Conservation (phyloP, 2,113 vertebrate species). For the Erinaceus europaeus region DNA sequence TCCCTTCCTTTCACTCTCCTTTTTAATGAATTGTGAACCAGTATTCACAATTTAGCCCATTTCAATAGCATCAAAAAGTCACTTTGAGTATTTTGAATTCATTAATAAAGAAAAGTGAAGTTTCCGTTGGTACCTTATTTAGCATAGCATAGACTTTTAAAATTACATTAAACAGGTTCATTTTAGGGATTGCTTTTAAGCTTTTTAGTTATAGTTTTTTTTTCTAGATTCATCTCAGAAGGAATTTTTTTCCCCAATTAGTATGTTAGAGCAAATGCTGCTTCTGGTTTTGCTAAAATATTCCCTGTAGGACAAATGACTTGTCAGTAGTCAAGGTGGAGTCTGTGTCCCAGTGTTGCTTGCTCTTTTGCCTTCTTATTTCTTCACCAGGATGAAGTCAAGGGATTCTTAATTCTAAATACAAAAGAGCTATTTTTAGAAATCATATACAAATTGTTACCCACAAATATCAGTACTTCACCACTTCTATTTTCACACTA, state of each 20-base stretch:
- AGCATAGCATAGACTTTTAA: constrained; percentile 38
- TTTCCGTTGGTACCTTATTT: constrained; percentile 48
- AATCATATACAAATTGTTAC: not conserved
- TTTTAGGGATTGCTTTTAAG: constrained; percentile 48
- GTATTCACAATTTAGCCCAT: not conserved
- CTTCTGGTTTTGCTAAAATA: constrained; percentile 1
- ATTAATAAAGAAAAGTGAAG: constrained; percentile 55
- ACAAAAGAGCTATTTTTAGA: not conserved
- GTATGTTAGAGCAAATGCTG: constrained; percentile 37
- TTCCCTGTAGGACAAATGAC: not conserved
- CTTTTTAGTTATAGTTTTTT: constrained; percentile 36
- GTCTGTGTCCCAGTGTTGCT: not conserved
- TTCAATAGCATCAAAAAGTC: constrained; percentile 29
- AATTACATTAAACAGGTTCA: constrained; percentile 47
- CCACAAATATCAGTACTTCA: not conserved
- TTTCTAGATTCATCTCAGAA: constrained; percentile 50
- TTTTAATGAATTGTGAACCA: not conserved
- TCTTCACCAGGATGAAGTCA: not conserved
- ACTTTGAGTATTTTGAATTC: constrained; percentile 38
- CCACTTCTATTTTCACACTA: not conserved
- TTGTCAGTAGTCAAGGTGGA: not conserved
- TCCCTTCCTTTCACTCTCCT: not conserved
- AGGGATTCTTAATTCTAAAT: not conserved
- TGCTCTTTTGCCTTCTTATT: not conserved
- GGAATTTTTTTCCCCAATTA: constrained; percentile 41